A percentile compares a stretch with the other conserved stretches of the same genome.
phyloP scores from a whole-genome alignment of 2,888 invertebrate species.

The Tetrapedia diversipes region DNA sequence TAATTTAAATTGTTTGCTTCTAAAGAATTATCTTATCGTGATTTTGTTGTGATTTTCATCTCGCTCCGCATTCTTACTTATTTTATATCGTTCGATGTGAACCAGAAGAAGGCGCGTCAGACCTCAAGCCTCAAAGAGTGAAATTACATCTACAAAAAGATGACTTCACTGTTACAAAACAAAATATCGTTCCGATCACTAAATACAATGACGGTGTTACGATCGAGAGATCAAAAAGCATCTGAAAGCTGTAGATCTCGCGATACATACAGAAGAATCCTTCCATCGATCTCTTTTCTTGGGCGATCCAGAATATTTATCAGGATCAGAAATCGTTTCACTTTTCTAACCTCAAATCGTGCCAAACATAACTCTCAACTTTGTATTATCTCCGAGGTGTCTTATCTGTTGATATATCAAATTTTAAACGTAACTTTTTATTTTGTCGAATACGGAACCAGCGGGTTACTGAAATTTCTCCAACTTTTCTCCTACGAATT shows the following conservation, averaged over 20 bases:
- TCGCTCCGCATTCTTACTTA: not conserved
- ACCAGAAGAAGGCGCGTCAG: not conserved
- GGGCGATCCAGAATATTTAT: not conserved
- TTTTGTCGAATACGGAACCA: too few species aligned
- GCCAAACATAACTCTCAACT: not conserved
- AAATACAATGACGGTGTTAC: constrained; percentile 17
- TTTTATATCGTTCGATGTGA: not conserved
- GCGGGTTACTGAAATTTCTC: too few species aligned
- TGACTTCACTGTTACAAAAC: not conserved
- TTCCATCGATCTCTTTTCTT: not conserved
- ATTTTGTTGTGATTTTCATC: not conserved
- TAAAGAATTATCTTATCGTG: not conserved
- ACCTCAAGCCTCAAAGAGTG: not conserved
- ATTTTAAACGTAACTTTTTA: not conserved
- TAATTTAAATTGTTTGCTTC: not conserved
- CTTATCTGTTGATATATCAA: not conserved
- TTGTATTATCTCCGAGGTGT: not conserved
- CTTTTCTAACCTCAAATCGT: not conserved
- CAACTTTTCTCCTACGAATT: not conserved
- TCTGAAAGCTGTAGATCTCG: constrained; percentile 1
- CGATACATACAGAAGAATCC: not conserved
- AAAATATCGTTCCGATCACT: constrained; percentile 10
- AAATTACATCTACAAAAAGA: constrained; percentile 20
- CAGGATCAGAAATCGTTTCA: not conserved
- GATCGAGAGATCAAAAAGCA: not conserved